Conservation (phyloP, 2,797 vertebrate species). For the Hippocampus kuda region DNA sequence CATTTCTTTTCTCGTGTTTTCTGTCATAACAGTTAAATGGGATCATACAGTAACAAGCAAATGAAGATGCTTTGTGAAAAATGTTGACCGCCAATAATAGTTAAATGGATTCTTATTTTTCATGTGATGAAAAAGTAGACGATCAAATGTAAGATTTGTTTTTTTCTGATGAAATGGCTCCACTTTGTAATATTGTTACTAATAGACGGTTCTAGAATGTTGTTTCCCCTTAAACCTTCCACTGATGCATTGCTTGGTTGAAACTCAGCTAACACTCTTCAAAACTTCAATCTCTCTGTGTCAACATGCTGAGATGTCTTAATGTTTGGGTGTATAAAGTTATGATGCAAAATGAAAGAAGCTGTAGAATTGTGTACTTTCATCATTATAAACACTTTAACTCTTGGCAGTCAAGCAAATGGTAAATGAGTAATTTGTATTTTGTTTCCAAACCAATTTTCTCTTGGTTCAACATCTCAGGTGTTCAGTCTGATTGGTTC, state of each 20-base stretch:
- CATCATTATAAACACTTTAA: neutral
- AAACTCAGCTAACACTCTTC: neutral
- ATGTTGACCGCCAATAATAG: neutral
- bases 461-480: neutral
- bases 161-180: neutral
- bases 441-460: neutral
- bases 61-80: neutral
- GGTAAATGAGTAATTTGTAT: neutral
- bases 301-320: neutral
- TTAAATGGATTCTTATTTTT: neutral
- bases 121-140: too few relatives aligned
- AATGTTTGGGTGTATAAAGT: neutral
- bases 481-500: neutral
- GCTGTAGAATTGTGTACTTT: neutral
- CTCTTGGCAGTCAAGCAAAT: neutral
- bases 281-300: slow-evolving; percentile 1
- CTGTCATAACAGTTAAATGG: neutral
- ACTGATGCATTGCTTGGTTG: neutral
- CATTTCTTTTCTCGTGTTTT: neutral
- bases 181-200: neutral
- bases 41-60: neutral
- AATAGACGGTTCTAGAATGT: neutral
- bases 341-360: neutral
- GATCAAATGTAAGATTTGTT: neutral
- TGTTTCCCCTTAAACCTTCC: neutral